Evolutionary conservation across 2,113 vertebrate genomes (phyloP), one percentile per base, ranked within the genome.

Genomic region (Gnathonemus longibarbis): DNA sequence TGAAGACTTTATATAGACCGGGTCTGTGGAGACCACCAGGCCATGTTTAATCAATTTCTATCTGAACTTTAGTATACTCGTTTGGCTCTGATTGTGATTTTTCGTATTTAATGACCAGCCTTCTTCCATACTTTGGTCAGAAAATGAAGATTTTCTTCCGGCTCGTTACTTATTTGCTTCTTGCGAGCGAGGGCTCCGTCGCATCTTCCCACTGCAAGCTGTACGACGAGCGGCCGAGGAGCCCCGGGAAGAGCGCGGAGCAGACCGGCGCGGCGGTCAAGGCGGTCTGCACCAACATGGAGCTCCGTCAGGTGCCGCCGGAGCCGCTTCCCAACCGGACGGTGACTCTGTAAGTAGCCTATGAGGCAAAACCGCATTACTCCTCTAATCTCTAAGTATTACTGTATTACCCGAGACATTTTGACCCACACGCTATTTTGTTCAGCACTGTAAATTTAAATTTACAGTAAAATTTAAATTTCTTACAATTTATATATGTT

Each of bases 211-310:
- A 93, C 84, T 96, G 96, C 89, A 96, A 96, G 91, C 88, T 91
- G 0, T 93, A 91, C 56, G 95, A 95, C 0, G 95, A 96, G 52
- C 93, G 93, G 0, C 31, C 93, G 31, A 96, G 91, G 89, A 91
- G 91, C 89, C n/a, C 92, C 4, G 94, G 90, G 89, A 95, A 93
- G 87, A 92, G 91, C 92, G 56, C 53, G 19, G 35, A 39, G 56
- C 90, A 93, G 52, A 92, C 92, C 31, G 91, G 92, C 17, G 90
- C 94, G 2, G 83, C 89, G 2, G 96, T 97, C 92, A 98, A 96
- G 90, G 97, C 98, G 93, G 97, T 98, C 50, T 98, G 98, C 93
- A 98, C 96, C 94, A 98, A 96, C 94, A 96, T 97, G 96, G 98
- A 97, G 91, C 96, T 97, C 88, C 95, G 94, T 90, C 97, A 95